phyloP scores from a whole-genome alignment of 2,888 invertebrate species.

The Bibio marci region DNA sequence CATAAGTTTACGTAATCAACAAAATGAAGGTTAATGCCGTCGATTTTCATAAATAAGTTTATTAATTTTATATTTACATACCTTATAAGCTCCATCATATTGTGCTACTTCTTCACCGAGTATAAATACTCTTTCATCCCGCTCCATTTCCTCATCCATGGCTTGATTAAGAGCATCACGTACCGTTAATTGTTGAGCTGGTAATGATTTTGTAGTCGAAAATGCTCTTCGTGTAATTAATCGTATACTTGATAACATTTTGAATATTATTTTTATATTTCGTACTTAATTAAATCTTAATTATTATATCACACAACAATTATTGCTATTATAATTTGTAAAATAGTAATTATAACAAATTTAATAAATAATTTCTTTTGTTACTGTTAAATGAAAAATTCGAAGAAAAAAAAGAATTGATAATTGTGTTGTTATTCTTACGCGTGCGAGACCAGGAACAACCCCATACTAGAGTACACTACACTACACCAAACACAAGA shows the following conservation, averaged over 20 bases:
- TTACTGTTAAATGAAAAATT: too few relatives aligned
- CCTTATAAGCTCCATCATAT: constrained; percentile 96
- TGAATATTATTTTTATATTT: neutral
- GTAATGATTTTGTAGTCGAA: constrained; percentile 31
- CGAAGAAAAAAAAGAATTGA: too few relatives aligned
- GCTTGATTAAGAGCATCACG: constrained; percentile 94
- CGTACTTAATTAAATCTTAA: too few relatives aligned
- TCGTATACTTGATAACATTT: constrained; percentile 3
- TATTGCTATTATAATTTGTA: too few relatives aligned
- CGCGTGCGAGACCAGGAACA: too few relatives aligned
- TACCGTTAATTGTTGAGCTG: constrained; percentile 64
- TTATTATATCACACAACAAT: too few relatives aligned
- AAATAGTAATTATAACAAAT: too few relatives aligned
- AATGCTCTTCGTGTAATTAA: constrained; percentile 27
- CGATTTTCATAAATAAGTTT: neutral
- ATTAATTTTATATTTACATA: constrained; percentile 27
- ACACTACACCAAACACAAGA: too few relatives aligned
- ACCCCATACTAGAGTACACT: too few relatives aligned
- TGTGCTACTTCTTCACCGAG: constrained; percentile 97
- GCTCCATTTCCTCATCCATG: constrained; percentile 90
- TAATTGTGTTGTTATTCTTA: too few relatives aligned
- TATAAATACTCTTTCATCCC: constrained; percentile 79
- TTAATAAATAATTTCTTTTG: too few relatives aligned
- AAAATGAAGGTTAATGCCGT: neutral
- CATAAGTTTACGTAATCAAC: constrained; percentile 1